Conservation (phyloP, 1,140 invertebrate genomes). For the Scaptomyza pallida region DNA sequence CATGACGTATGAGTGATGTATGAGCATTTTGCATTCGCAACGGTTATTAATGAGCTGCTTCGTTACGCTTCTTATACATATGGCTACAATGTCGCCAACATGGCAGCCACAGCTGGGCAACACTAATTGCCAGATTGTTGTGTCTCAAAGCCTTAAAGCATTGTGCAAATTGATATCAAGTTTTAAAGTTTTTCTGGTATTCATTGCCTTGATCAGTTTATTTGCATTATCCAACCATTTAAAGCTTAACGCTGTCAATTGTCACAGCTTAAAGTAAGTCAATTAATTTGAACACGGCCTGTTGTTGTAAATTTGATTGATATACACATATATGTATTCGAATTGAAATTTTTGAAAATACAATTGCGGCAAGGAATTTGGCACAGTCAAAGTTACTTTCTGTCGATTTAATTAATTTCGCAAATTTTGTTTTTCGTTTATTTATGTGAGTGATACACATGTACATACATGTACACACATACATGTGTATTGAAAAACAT, state of each 20-base stretch:
- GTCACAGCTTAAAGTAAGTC: constrained; percentile 28
- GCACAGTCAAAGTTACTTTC: constrained; percentile 64
- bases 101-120: constrained; percentile 41
- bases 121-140: constrained; percentile 75
- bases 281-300: constrained; percentile 36
- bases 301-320: constrained; percentile 30
- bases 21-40: constrained; percentile 46
- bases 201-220: constrained; percentile 5
- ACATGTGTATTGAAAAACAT: constrained; percentile 49
- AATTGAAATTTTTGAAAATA: constrained; percentile 23
- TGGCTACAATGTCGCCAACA: too few species aligned
- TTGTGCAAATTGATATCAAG: not conserved
- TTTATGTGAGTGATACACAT: constrained; percentile 53
- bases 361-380: constrained; percentile 33
- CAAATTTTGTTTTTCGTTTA: constrained; percentile 70
- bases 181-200: too few species aligned
- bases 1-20: constrained; percentile 79
- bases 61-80: constrained; percentile 42
- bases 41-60: constrained; percentile 71
- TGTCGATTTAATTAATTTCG: constrained; percentile 79
- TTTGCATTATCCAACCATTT: constrained; percentile 20
- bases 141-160: constrained; percentile 37
- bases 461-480: constrained; percentile 11
- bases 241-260: constrained; percentile 21
- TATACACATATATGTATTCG: constrained; percentile 31